These are phyloP conservation scores for Sebastes goodei DNA, from an alignment of 2,797 vertebrate genomes.

Conservation along the genomic window DNA sequence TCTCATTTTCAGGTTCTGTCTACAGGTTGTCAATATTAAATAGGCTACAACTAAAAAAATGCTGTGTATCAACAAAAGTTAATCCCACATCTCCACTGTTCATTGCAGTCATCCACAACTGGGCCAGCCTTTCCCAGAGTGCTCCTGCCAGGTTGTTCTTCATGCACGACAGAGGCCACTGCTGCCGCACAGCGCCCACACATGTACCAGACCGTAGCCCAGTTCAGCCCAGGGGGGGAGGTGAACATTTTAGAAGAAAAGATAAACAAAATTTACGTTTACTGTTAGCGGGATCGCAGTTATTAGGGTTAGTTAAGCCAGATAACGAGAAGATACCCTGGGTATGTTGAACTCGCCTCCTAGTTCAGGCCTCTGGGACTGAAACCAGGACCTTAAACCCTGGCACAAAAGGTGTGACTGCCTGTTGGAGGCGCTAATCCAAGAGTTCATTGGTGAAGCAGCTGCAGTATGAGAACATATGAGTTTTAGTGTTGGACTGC, in stretches of 20 bases:
- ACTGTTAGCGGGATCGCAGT: no score
- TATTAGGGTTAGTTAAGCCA: no score
- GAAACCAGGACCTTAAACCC: not conserved
- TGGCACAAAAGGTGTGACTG: not conserved
- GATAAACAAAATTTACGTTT: no score
- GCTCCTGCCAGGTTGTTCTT: slow-evolving; percentile 22
- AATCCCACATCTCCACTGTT: not conserved
- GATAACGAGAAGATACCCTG: no score
- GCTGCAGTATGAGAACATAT: not conserved
- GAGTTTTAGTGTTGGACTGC: not conserved
- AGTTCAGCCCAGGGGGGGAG: not conserved
- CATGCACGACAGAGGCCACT: slow-evolving; percentile 24
- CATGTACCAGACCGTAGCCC: not conserved
- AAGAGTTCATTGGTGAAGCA: not conserved
- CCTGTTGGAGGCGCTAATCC: not conserved
- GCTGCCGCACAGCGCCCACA: not conserved
- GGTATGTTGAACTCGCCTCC: no score
- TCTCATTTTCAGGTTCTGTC: no score
- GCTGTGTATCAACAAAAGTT: no score
- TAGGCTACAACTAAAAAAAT: no score
- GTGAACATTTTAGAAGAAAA: not conserved
- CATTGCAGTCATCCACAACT: slow-evolving; percentile 32
- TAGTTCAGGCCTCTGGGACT: no score
- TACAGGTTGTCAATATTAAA: no score
- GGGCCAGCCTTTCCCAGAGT: slow-evolving; percentile 22